A percentile compares a stretch with the other conserved stretches of the same genome.
These are phyloP conservation scores for Leucophenga montana DNA, from an alignment of 2,888 invertebrate species.

Conservation along the genomic window DNA sequence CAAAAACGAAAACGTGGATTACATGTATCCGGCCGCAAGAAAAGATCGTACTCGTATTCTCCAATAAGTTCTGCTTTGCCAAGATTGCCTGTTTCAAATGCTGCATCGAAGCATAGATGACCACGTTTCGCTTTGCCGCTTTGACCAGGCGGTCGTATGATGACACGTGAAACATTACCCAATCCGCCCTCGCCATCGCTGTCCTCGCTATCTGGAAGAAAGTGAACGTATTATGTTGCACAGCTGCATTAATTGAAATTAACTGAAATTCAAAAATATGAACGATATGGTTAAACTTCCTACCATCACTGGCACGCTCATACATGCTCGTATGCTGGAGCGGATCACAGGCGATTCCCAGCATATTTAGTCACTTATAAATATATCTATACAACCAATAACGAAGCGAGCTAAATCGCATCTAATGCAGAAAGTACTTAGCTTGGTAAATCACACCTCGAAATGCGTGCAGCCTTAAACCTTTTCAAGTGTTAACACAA, in stretches of 20 bases:
- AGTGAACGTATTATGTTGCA: neutral
- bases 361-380: slow-evolving; percentile 57
- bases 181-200: slow-evolving; percentile 94
- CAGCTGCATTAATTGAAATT: neutral
- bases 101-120: slow-evolving; percentile 96
- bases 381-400: slow-evolving; percentile 35
- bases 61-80: slow-evolving; percentile 95
- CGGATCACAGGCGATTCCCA: slow-evolving; percentile 72
- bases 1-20: slow-evolving; percentile 93
- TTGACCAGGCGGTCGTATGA: slow-evolving; percentile 91
- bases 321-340: slow-evolving; percentile 81
- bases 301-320: slow-evolving; percentile 76
- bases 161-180: slow-evolving; percentile 91
- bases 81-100: slow-evolving; percentile 96
- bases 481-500: neutral
- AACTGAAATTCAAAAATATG: neutral
- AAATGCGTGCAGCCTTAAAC: slow-evolving; percentile 20
- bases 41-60: slow-evolving; percentile 96
- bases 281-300: neutral
- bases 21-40: slow-evolving; percentile 96
- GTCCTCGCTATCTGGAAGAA: slow-evolving; percentile 85
- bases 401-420: slow-evolving; percentile 29
- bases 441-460: neutral
- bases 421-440: slow-evolving; percentile 43
- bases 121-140: slow-evolving; percentile 97